These are phyloP conservation scores for Adineta ricciae DNA, from an alignment of 2,888 invertebrate genomes.

Conservation along the genomic window DNA sequence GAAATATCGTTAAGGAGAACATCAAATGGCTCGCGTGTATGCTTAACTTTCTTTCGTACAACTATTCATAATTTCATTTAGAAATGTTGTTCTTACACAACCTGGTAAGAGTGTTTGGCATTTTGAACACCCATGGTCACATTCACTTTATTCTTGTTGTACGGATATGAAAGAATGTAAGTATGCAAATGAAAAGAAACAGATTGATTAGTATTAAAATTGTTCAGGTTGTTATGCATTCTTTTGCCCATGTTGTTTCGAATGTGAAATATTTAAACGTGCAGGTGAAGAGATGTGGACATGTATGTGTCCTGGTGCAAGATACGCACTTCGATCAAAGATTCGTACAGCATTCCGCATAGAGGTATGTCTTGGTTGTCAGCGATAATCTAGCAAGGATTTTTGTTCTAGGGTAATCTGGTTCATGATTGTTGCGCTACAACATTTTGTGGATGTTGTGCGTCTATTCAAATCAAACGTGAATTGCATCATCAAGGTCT, in stretches of 20 bases:
- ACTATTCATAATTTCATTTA: not conserved
- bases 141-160: not conserved
- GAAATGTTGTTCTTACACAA: not conserved
- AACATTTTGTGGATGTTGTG: not conserved
- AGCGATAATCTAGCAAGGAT: too few species aligned
- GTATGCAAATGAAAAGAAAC: not conserved
- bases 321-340: not conserved
- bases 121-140: not conserved
- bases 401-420: not conserved
- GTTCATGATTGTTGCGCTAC: not conserved
- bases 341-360: not conserved
- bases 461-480: not conserved
- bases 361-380: too few species aligned
- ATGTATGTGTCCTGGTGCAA: not conserved
- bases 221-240: not conserved
- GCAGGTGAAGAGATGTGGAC: not conserved
- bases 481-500: conserved; percentile 1
- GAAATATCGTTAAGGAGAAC: not conserved
- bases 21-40: not conserved
- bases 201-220: too few species aligned
- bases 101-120: not conserved
- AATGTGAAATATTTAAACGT: not conserved
- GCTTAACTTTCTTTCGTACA: not conserved
- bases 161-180: not conserved
- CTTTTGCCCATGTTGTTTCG: not conserved